Conservation (phyloP, 37 sponge, comb jelly and placozoan species). For the Ianthella basta region DNA sequence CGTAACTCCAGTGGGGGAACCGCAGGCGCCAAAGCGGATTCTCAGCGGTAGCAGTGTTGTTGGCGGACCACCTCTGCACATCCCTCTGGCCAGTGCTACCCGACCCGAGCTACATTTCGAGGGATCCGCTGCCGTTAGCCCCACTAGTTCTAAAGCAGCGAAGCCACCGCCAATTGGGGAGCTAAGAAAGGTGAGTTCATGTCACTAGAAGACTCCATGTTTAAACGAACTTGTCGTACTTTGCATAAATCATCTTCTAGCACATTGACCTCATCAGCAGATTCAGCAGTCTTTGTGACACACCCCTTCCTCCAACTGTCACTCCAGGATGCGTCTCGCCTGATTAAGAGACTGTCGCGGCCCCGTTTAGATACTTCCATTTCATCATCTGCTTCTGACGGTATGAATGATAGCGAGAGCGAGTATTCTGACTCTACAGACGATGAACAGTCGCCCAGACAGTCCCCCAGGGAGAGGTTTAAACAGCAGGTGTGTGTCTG, state of each 20-base stretch:
- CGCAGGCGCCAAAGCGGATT: neutral
- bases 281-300: too few relatives aligned
- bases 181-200: constrained; percentile 5
- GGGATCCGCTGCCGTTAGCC: neutral
- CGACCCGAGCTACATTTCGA: constrained; percentile 20
- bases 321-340: constrained; percentile 13
- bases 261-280: too few relatives aligned
- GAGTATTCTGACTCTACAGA: constrained; percentile 26
- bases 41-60: neutral
- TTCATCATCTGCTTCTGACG: constrained; percentile 19
- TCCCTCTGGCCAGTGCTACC: constrained; percentile 3
- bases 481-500: constrained; percentile 5
- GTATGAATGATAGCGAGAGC: neutral
- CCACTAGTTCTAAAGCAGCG: constrained; percentile 23
- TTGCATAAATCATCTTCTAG: too few relatives aligned
- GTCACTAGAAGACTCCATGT: too few relatives aligned
- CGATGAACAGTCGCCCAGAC: constrained; percentile 5
- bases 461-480: neutral
- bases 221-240: too few relatives aligned
- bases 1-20: neutral
- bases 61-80: constrained; percentile 15
- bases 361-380: constrained; percentile 27
- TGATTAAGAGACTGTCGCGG: neutral
- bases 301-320: too few relatives aligned
- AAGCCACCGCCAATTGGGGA: constrained; percentile 13